Conservation (phyloP, 2,888 invertebrate species). For the Dynastes maya region DNA sequence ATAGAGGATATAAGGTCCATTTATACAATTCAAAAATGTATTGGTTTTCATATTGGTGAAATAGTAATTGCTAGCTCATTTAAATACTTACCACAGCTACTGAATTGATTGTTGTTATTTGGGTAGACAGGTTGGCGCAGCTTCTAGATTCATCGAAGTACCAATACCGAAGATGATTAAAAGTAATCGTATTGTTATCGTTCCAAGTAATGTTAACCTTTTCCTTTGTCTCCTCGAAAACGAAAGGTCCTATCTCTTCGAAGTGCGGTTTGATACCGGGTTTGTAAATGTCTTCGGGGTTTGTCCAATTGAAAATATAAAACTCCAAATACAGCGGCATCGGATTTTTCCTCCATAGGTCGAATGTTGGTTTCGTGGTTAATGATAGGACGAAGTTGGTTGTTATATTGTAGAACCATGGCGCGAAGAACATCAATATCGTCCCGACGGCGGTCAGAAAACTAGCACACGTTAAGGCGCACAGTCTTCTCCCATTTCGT, state of each 20-base stretch:
- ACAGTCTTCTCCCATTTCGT: constrained; percentile 20
- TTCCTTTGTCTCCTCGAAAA: constrained; percentile 78
- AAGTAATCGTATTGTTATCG: constrained; percentile 82
- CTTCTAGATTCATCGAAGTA: constrained; percentile 79
- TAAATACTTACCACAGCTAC: constrained; percentile 81
- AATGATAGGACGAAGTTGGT: constrained; percentile 73
- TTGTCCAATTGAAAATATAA: constrained; percentile 87
- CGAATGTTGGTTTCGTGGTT: constrained; percentile 76
- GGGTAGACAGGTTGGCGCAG: constrained; percentile 80
- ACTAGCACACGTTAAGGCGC: constrained; percentile 43
- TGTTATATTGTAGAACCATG: constrained; percentile 55
- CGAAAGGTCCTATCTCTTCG: constrained; percentile 76
- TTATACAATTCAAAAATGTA: not conserved
- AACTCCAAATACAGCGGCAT: constrained; percentile 79
- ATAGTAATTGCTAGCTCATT: too few species aligned
- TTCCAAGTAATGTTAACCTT: constrained; percentile 85
- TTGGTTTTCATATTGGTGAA: too few species aligned
- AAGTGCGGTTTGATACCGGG: constrained; percentile 74
- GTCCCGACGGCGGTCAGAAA: constrained; percentile 54
- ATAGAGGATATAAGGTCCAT: constrained; percentile 50
- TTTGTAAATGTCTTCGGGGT: constrained; percentile 77
- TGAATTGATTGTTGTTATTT: constrained; percentile 82
- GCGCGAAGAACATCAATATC: constrained; percentile 54
- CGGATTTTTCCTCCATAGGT: constrained; percentile 81
- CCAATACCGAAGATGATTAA: constrained; percentile 79